These are phyloP conservation scores for Maccullochella peelii DNA, from an alignment of 2,113 vertebrate genomes.

Conservation along the genomic window DNA sequence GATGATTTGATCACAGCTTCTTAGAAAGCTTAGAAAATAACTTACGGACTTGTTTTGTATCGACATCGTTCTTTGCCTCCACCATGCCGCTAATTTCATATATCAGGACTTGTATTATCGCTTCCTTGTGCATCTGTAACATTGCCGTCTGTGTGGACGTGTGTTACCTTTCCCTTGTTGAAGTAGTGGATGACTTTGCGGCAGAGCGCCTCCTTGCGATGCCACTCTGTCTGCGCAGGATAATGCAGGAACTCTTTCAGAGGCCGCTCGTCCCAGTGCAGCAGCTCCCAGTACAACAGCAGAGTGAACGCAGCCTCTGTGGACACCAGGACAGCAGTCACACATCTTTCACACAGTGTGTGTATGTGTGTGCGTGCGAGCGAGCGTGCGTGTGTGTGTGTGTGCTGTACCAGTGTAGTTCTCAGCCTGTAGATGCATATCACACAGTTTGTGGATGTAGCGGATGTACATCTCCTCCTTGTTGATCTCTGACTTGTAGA, in stretches of 20 bases:
- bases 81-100: no score
- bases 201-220: conserved; percentile 95
- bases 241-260: conserved; percentile 97
- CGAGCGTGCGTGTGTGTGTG: background rate
- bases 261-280: conserved; percentile 95
- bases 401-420: conserved; percentile 91
- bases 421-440: conserved; percentile 97
- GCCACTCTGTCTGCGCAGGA: conserved; percentile 96
- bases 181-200: conserved; percentile 98
- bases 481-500: conserved; percentile 99
- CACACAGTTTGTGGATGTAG: conserved; percentile 98
- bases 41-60: no score
- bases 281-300: conserved; percentile 97
- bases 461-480: conserved; percentile 99
- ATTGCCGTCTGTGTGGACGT: background rate
- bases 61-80: no score
- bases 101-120: no score
- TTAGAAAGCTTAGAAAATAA: no score
- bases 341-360: no score
- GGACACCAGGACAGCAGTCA: background rate
- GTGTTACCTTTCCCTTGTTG: conserved; percentile 96
- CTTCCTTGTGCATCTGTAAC: background rate
- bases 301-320: conserved; percentile 97
- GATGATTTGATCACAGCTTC: no score
- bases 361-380: background rate